These are phyloP conservation scores for Luscinia luscinia DNA, from an alignment of 2,797 vertebrate species.

Conservation along the genomic window DNA sequence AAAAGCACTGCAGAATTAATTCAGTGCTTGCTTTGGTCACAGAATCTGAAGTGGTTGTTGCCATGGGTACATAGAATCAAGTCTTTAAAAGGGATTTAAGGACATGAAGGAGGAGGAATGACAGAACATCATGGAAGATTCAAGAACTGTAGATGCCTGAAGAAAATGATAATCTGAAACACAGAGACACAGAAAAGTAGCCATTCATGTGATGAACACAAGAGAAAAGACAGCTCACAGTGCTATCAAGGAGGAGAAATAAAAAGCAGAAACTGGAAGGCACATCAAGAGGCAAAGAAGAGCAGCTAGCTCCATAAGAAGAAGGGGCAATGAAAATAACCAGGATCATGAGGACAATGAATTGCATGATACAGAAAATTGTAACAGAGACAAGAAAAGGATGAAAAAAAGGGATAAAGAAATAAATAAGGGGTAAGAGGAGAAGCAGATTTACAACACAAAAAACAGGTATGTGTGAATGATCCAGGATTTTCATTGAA, in stretches of 20 bases:
- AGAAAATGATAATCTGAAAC: constrained; percentile 5
- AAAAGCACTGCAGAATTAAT: constrained; percentile 40
- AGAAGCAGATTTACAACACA: neutral
- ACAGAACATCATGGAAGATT: constrained; percentile 2
- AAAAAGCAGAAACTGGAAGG: neutral
- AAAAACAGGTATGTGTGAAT: neutral
- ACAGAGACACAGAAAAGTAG: neutral
- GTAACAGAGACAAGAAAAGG: neutral
- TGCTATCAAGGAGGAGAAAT: neutral
- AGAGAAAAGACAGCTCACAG: neutral
- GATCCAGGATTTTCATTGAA: neutral
- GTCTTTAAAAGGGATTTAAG: constrained; percentile 24
- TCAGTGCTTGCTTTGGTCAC: constrained; percentile 42
- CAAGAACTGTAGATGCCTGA: neutral
- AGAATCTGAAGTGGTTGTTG: constrained; percentile 53
- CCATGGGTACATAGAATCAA: constrained; percentile 43
- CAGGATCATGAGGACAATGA: neutral
- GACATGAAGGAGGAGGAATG: constrained; percentile 15
- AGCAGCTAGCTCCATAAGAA: neutral
- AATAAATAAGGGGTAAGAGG: neutral
- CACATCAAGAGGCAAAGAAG: neutral
- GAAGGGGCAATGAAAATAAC: neutral
- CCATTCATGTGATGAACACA: neutral
- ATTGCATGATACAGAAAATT: neutral
- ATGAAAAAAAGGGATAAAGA: neutral